Conservation (phyloP, 2,797 vertebrate species). For the Melanotaenia nigrans region DNA sequence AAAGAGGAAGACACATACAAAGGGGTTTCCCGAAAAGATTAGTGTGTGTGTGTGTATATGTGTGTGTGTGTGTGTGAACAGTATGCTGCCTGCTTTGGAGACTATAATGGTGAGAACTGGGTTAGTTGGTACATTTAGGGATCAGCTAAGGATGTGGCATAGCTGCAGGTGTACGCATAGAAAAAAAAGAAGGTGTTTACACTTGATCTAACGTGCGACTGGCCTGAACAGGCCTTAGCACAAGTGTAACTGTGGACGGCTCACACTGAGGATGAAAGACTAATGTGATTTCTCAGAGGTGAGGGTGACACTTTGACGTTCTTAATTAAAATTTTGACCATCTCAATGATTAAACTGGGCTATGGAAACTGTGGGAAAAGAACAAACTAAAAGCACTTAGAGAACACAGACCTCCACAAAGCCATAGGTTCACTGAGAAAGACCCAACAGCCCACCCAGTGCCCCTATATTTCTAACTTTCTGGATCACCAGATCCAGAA, state of each 20-base stretch:
- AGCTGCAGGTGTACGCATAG: background rate
- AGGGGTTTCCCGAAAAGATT: constrained; percentile 32
- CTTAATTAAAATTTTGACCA: background rate
- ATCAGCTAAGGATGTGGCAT: constrained; percentile 24
- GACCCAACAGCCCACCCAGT: no score
- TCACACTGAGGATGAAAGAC: background rate
- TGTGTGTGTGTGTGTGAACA: background rate
- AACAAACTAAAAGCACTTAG: background rate
- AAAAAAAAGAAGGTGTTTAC: background rate
- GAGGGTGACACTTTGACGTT: background rate
- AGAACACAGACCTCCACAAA: no score
- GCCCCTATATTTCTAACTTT: no score
- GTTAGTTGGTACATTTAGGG: constrained; percentile 13
- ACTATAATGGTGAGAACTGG: constrained; percentile 18
- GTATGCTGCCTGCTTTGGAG: constrained; percentile 7
- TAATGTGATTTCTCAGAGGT: background rate
- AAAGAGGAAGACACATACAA: constrained; percentile 52
- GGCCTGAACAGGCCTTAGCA: background rate
- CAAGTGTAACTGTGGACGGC: background rate
- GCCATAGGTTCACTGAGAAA: no score
- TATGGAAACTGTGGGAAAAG: background rate
- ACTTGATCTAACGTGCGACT: background rate
- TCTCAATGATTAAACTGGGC: background rate
- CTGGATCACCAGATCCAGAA: no score
- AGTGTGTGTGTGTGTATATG: constrained; percentile 8